These are phyloP conservation scores for Drosophila sp. DNA, from an alignment of 1,140 invertebrate species.

Conservation along the genomic window DNA sequence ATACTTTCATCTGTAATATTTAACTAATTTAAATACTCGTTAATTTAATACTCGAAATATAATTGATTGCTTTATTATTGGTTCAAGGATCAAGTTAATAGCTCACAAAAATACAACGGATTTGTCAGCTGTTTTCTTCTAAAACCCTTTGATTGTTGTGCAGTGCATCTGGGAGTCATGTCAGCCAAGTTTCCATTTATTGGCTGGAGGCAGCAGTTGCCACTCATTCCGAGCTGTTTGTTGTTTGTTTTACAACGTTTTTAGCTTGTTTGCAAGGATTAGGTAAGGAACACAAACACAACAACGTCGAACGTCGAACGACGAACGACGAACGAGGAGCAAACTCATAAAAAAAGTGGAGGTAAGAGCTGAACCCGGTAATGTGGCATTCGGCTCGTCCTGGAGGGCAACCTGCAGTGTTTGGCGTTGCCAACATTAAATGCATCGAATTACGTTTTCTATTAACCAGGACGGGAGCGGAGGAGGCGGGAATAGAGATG, in stretches of 20 bases:
- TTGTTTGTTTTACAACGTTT: constrained; percentile 80
- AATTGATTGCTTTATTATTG: not conserved
- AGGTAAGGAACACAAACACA: constrained; percentile 74
- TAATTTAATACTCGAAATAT: not conserved
- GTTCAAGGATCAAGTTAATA: constrained; percentile 4
- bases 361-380: constrained; percentile 15
- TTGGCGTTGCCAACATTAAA: constrained; percentile 75
- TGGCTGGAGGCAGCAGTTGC: constrained; percentile 8
- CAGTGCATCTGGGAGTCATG: constrained; percentile 4
- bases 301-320: constrained; percentile 9
- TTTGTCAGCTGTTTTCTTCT: not conserved
- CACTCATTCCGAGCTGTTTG: constrained; percentile 48
- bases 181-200: not conserved
- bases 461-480: constrained; percentile 59
- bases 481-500: not conserved
- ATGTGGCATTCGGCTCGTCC: not conserved
- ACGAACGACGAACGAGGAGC: constrained; percentile 46
- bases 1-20: no score
- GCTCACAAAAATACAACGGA: constrained; percentile 3
- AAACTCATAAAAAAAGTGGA: constrained; percentile 72
- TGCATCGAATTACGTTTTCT: constrained; percentile 82
- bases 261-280: constrained; percentile 81
- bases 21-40: no score
- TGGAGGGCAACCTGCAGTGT: constrained; percentile 45
- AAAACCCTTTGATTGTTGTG: constrained; percentile 25